Conservation (phyloP, 2,797 vertebrate genomes). For the Thamnophis elegans region DNA sequence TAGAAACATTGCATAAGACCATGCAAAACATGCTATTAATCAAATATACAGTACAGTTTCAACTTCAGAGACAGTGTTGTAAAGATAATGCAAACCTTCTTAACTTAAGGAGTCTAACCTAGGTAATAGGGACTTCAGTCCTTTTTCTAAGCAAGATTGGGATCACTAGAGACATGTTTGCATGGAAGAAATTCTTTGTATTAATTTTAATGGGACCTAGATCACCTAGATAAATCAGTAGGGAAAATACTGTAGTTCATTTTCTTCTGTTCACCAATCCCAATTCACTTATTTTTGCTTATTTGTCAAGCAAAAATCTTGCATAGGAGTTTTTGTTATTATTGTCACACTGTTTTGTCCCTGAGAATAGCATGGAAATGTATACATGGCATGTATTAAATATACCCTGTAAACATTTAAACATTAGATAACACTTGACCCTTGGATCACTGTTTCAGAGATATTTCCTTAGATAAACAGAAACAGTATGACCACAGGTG, state of each 20-base stretch:
- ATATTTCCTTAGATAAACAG: slow-evolving; percentile 34
- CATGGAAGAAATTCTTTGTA: background rate
- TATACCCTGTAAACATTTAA: background rate
- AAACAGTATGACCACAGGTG: slow-evolving; percentile 21
- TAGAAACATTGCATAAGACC: background rate
- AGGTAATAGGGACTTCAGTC: background rate
- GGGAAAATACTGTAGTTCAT: background rate
- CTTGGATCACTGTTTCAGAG: background rate
- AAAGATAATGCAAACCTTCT: background rate
- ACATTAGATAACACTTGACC: background rate
- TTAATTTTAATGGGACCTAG: background rate
- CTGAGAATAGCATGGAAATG: background rate
- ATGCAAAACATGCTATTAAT: background rate
- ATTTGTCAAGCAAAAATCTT: background rate
- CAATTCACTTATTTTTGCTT: background rate
- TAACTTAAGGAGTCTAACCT: background rate
- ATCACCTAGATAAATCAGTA: background rate
- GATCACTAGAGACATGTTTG: background rate
- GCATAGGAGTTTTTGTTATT: background rate
- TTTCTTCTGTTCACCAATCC: no score
- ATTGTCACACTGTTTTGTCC: background rate
- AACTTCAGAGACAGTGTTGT: background rate
- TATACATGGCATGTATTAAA: background rate
- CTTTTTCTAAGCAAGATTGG: background rate
- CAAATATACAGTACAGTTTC: background rate